A percentile compares a stretch with the other conserved stretches of the same genome.
These are phyloP conservation scores for Cercopithecus mona DNA, from an alignment of 2,113 vertebrate genomes.

Conservation along the genomic window DNA sequence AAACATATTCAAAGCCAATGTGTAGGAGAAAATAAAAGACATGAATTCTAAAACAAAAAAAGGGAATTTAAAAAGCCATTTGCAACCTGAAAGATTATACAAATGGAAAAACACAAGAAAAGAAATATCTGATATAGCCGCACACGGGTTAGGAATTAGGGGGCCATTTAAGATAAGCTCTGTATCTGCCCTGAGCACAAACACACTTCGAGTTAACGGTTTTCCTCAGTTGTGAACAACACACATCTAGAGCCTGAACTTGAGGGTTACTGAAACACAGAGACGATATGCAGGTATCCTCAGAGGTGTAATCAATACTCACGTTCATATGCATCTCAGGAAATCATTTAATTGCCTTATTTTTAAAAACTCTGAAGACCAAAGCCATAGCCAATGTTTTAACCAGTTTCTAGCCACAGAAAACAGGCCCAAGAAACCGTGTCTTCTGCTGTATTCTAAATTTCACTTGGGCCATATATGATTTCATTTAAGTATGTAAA, in stretches of 20 bases:
- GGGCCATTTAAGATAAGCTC: neutral
- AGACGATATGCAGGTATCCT: neutral
- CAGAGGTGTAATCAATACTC: neutral
- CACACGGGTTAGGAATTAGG: neutral
- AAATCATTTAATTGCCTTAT: neutral
- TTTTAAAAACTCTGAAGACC: neutral
- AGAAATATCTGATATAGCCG: neutral
- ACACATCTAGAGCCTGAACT: neutral
- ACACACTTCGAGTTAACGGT: neutral
- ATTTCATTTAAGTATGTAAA: constrained; percentile 8
- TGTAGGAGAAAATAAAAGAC: neutral
- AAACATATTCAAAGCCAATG: neutral
- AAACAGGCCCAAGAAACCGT: neutral
- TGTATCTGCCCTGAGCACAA: neutral
- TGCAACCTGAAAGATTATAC: neutral
- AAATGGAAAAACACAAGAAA: neutral
- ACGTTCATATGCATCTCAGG: neutral
- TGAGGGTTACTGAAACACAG: neutral
- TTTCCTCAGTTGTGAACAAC: neutral
- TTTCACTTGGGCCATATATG: neutral
- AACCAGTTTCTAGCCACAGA: neutral
- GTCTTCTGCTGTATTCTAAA: neutral
- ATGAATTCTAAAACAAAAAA: neutral
- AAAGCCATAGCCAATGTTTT: neutral
- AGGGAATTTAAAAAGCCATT: neutral